These are phyloP conservation scores for Odontamblyopus rebecca DNA, from an alignment of 2,797 vertebrate species.

Conservation along the genomic window DNA sequence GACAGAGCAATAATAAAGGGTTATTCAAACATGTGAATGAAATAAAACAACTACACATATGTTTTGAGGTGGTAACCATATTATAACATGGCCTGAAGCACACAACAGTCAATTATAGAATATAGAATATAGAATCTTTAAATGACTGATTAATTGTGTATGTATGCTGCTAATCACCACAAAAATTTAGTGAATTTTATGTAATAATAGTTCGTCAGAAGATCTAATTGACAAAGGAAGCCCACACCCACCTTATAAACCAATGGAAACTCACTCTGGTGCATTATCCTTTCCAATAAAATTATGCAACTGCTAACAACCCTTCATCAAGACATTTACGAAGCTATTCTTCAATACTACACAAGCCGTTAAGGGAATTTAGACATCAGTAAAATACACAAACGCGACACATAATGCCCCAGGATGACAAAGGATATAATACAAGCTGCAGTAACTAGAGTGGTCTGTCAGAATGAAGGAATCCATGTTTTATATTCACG, in stretches of 20 bases:
- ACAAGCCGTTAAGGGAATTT: conserved; percentile 20
- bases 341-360: conserved; percentile 19
- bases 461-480: conserved; percentile 28
- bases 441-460: background rate
- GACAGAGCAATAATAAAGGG: too few relatives aligned
- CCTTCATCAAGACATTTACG: background rate
- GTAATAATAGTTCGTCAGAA: background rate
- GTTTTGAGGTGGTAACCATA: too few relatives aligned
- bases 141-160: background rate
- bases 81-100: too few relatives aligned
- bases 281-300: background rate
- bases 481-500: conserved; percentile 26
- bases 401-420: conserved; percentile 15
- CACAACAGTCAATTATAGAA: too few relatives aligned
- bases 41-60: too few relatives aligned
- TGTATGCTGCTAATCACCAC: background rate
- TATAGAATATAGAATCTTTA: background rate
- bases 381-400: conserved; percentile 27
- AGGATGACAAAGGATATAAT: conserved; percentile 15
- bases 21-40: too few relatives aligned
- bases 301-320: background rate
- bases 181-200: background rate
- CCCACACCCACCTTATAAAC: background rate
- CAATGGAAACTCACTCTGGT: background rate
- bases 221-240: background rate